These are phyloP conservation scores for Mustela lutreola DNA, from an alignment of 2,113 vertebrate species.

Conservation along the genomic window DNA sequence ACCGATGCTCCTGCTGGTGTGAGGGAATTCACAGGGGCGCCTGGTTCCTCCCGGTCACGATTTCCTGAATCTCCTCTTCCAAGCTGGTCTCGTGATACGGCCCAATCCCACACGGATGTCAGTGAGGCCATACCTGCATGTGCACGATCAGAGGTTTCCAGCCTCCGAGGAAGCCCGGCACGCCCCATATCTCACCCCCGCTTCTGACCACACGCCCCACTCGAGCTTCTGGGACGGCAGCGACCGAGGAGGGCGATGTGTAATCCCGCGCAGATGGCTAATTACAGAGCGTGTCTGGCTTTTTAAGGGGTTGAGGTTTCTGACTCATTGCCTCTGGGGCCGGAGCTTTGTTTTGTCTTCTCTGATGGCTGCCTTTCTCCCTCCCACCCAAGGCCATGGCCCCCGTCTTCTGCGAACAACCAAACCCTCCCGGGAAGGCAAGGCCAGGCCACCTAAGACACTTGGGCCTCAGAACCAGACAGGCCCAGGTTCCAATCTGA, in stretches of 20 bases:
- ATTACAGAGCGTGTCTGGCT: neutral
- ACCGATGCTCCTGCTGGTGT: neutral
- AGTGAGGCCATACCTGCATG: neutral
- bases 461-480: neutral
- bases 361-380: neutral
- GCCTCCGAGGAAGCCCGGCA: neutral
- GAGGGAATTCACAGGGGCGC: neutral
- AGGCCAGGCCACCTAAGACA: neutral
- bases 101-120: neutral
- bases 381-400: neutral
- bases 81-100: neutral
- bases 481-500: fast-evolving
- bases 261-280: fast-evolving
- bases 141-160: neutral
- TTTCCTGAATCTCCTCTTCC: neutral
- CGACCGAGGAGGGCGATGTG: fast-evolving
- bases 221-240: neutral
- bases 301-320: neutral
- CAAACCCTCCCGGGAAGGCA: neutral
- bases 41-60: neutral
- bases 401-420: neutral
- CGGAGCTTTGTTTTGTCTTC: neutral
- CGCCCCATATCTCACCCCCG: neutral
- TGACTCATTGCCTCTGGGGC: neutral
- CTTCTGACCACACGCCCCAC: neutral